Percentiles rank a stretch among this genome's conserved stretches.
These are phyloP conservation scores for Lochmaea capreae DNA, from an alignment of 2,888 invertebrate genomes.

Conservation along the genomic window DNA sequence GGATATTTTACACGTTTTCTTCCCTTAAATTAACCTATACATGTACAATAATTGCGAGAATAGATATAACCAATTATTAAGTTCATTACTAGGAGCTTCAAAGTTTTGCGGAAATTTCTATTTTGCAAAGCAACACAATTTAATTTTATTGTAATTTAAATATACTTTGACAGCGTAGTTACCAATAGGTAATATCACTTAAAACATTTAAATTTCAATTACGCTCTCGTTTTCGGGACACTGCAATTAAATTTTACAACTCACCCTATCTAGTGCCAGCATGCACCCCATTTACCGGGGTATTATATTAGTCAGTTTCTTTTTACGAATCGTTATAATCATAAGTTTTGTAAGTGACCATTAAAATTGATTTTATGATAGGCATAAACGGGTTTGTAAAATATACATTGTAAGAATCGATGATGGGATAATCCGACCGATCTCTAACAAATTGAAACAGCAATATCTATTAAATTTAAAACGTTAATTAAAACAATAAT, in stretches of 20 bases:
- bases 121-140: no score
- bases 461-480: no score
- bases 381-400: background rate
- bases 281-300: slow-evolving; percentile 15
- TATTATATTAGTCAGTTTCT: slow-evolving; percentile 19
- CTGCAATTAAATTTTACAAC: slow-evolving; percentile 22
- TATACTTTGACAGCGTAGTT: background rate
- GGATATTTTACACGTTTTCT: no score
- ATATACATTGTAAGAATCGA: background rate
- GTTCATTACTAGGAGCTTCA: no score
- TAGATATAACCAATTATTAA: no score
- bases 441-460: no score
- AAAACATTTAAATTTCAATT: background rate
- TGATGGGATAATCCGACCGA: no score
- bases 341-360: background rate
- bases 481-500: no score
- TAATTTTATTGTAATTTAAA: background rate
- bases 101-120: no score
- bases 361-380: slow-evolving; percentile 14
- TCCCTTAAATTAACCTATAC: no score
- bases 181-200: background rate
- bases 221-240: slow-evolving; percentile 11
- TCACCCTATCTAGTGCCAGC: slow-evolving; percentile 15
- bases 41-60: no score
- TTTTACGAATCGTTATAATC: slow-evolving; percentile 25